Base-by-base conservation (phyloP, 2,113 vertebrate genomes). In the Cisticola juncidis region DNA sequence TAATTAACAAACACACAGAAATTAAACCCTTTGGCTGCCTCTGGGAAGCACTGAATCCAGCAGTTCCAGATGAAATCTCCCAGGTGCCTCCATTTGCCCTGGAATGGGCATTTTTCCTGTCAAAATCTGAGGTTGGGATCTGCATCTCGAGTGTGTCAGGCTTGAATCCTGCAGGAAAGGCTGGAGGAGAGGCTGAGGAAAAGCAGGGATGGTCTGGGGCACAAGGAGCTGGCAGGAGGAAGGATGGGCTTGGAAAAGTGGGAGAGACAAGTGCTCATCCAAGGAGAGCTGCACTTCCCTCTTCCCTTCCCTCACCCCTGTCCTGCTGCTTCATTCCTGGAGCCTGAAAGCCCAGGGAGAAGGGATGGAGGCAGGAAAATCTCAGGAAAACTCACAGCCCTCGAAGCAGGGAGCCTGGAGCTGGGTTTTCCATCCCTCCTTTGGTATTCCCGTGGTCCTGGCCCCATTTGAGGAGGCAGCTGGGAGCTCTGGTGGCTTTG, bases 1-100 rank as follows among this genome's bases (percentile, higher is more conserved):
- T 89, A 90, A 97, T 94, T 94, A 95, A 84, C 73, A 79, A 93
- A 96, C 28, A 65, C 36, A 57, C 60, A 81, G 70, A 58, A 92
- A 90, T 70, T 15, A 91, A 87, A 91, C 74, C 64, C 23, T 73
- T 92, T 86, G 91, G 77, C 90, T 83, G 61, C 50, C 56, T 62
- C 2, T 5, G 58, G 33, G 84, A 60, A 60, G 14, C 36, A 4
- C 29, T 14, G 58, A 51, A 81, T 25, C 47, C 90, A 53, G 38
- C 13, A 57, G 9, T 62, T 88, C 85, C 84, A 50, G 84, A 51
- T 84, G 64, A 53, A 79, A 54, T 66, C 76, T 81, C 81, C 62
- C 60, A 33, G 51, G 86, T 88, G 68, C 66, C 92, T 69, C 60
- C 4, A 0, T 1, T 38, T 57, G 40, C 54, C 66, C 28, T 28